Evolutionary conservation across 2,888 invertebrate genomes (phyloP).

Genomic region (Gerris lacustris): DNA sequence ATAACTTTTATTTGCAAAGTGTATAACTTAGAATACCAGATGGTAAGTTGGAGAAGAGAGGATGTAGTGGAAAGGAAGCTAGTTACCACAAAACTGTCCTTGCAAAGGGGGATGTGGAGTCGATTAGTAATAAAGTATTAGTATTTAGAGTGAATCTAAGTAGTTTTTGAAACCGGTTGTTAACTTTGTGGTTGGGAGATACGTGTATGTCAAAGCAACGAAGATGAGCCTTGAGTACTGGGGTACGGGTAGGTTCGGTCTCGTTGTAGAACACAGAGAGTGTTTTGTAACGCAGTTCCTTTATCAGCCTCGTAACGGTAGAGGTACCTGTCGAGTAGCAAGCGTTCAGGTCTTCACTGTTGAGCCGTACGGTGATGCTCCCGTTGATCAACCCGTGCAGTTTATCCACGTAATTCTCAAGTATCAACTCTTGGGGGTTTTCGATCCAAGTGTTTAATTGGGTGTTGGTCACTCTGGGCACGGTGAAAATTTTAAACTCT

Average conservation of each 20-base stretch:
- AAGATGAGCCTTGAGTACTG: constrained; percentile 23
- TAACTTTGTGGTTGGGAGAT: constrained; percentile 21
- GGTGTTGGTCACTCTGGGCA: constrained; percentile 25
- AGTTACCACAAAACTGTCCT: neutral
- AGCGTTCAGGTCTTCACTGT: constrained; percentile 24
- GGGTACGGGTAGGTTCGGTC: constrained; percentile 18
- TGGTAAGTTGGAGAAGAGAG: too few species aligned
- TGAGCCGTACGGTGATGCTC: constrained; percentile 28
- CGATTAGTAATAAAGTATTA: constrained; percentile 26
- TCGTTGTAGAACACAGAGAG: constrained; percentile 27
- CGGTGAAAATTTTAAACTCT: constrained; percentile 23
- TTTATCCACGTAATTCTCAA: constrained; percentile 27
- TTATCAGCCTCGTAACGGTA: constrained; percentile 27
- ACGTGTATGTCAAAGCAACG: constrained; percentile 27
- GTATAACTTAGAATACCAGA: too few species aligned
- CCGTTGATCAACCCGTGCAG: constrained; percentile 26
- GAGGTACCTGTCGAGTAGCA: constrained; percentile 25
- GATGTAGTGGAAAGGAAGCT: too few species aligned
- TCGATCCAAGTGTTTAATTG: constrained; percentile 28
- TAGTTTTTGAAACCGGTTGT: constrained; percentile 26
- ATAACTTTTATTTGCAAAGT: too few species aligned
- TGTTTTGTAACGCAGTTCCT: constrained; percentile 24
- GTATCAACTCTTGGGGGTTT: constrained; percentile 27
- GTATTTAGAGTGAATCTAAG: constrained; percentile 26
- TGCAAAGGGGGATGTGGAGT: constrained; percentile 30